Evolutionary conservation across 2,797 vertebrate genomes (phyloP).

Genomic region (Peromyscus aztecus): DNA sequence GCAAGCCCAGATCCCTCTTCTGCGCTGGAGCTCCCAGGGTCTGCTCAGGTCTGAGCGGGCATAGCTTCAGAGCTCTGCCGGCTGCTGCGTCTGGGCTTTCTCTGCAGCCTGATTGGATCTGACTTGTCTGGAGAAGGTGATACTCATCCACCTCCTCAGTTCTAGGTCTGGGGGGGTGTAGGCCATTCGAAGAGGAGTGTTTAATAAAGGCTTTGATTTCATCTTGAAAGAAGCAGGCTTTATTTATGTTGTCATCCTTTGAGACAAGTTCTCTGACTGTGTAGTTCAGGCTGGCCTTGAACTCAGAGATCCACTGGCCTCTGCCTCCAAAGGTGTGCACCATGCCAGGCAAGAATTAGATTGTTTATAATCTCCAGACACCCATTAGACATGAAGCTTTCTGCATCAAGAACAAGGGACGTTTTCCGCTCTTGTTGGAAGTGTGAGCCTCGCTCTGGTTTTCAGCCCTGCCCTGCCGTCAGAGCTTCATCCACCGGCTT

Average conservation of each 20-base stretch:
- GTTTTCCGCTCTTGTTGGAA: neutral
- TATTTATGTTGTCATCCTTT: slow-evolving; percentile 1
- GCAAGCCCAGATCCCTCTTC: neutral
- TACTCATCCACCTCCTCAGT: slow-evolving; percentile 80
- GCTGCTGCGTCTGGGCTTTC: slow-evolving; percentile 1
- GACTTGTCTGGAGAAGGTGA: slow-evolving; percentile 72
- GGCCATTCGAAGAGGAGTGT: slow-evolving; percentile 85
- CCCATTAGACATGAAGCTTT: slow-evolving; percentile 55
- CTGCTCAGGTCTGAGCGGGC: neutral
- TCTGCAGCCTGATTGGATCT: slow-evolving; percentile 80
- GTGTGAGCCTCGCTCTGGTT: neutral
- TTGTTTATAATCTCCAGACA: slow-evolving; percentile 51
- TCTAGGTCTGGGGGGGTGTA: slow-evolving; percentile 79
- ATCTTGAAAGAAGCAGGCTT: slow-evolving; percentile 78
- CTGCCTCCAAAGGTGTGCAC: neutral
- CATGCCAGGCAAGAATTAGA: neutral
- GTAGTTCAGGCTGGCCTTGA: neutral
- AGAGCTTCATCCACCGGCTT: neutral
- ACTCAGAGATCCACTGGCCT: neutral
- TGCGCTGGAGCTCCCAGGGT: slow-evolving; percentile 35
- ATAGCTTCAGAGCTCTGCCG: neutral
- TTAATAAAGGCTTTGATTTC: slow-evolving; percentile 91
- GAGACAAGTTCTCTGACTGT: neutral
- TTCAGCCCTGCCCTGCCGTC: neutral
- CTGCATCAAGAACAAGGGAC: slow-evolving; percentile 32